Conservation (phyloP, 2,113 vertebrate species). For the Hypocryptadius cinnamomeus region DNA sequence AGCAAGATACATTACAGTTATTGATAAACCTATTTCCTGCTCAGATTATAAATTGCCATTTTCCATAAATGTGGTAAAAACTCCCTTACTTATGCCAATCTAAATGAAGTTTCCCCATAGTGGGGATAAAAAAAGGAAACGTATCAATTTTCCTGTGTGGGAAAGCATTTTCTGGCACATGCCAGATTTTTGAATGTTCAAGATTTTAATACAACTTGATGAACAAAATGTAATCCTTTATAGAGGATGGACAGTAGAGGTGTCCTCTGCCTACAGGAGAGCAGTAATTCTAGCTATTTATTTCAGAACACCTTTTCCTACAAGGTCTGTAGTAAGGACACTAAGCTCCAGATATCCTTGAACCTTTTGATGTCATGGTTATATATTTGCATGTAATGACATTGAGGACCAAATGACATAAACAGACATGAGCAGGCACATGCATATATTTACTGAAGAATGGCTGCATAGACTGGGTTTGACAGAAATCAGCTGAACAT, state of each 20-base stretch:
- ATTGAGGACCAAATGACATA: not conserved
- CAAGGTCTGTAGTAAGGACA: not conserved
- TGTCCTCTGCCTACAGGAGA: not conserved
- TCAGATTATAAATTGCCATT: not conserved
- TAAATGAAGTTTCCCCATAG: not conserved
- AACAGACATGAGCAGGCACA: not conserved
- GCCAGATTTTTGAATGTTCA: not conserved
- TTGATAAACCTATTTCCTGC: not conserved
- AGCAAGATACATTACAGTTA: not conserved
- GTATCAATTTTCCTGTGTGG: not conserved
- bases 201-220: not conserved
- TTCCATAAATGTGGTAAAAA: not conserved
- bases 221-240: not conserved
- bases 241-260: not conserved
- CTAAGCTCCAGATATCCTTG: not conserved
- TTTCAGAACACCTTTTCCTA: not conserved
- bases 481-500: not conserved
- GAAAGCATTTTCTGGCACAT: not conserved
- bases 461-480: not conserved
- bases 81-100: not conserved
- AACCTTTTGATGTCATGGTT: not conserved
- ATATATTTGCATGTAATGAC: not conserved
- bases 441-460: not conserved
- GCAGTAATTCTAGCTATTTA: not conserved
- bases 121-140: not conserved